Base-by-base conservation (phyloP, 2,113 vertebrate genomes). In the Hemiscyllium ocellatum region DNA sequence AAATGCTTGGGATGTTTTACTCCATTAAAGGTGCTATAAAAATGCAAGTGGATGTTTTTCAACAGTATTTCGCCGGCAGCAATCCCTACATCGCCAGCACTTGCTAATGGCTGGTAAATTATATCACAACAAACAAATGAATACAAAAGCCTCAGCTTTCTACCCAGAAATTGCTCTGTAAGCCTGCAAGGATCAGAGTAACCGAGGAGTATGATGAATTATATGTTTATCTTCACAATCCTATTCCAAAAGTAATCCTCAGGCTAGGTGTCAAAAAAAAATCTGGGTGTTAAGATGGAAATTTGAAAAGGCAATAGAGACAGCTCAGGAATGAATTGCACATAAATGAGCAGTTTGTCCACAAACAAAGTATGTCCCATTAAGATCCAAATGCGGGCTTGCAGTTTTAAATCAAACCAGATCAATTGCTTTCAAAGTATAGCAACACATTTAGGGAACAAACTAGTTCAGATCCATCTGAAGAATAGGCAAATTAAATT, bases 241-340 rank as follows among this genome's bases (percentile, higher is more conserved):
- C 66, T 94, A 94, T 94, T 94, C 93, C 7, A 94, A 70, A 70
- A 94, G 68, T 20, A 94, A 94, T 94, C 66, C 91, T 22, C 91
- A 69, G 91, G 66, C 66, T 26, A 13, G 19, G 68, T 42, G 42
- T 94, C 68, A 70, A 47, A 70, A 37, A 68, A 47, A 69, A 94
- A 50, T 42, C 66, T 50, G 22, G 42, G 93, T 70, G n/a, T 47
- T 94, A 94, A 50, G 37, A 42, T 50, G 42, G 66, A 94, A 94
- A 94, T 94, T 47, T 47, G 15, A 94, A 66, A 68, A 90, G 61
- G 29, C 7, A 94, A 89, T 56, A 70, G n/a, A 70, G n/a, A 37
- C 22, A 70, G 70, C 20, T 68, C 61, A n/a, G 52, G 20, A 68
- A 70, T 94, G 19, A 50, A 47, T 69, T 70, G 93, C 66, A 47